These are phyloP conservation scores for Nasua narica DNA, from an alignment of 2,797 vertebrate genomes.

Conservation along the genomic window DNA sequence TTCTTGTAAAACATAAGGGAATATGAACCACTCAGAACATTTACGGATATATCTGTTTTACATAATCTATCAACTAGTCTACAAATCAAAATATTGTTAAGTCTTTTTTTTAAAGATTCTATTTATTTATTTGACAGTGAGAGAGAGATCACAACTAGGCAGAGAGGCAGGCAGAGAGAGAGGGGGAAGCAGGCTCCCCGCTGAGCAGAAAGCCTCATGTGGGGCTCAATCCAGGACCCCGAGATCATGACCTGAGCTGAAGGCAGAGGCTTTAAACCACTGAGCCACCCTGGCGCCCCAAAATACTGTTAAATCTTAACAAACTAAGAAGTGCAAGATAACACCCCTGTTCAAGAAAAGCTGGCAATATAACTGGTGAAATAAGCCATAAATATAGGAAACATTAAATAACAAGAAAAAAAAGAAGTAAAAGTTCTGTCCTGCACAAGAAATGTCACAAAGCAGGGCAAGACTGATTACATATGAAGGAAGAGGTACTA, in stretches of 20 bases:
- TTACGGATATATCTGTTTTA: background rate
- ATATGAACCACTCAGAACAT: background rate
- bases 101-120: too few relatives aligned
- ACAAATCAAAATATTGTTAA: conserved; percentile 30
- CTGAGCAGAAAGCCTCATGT: too few relatives aligned
- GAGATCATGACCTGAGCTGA: too few relatives aligned
- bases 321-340: background rate
- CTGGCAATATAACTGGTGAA: background rate
- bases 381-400: background rate
- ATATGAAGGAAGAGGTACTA: background rate
- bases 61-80: background rate
- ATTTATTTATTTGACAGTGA: too few relatives aligned
- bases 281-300: too few relatives aligned
- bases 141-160: too few relatives aligned
- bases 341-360: background rate
- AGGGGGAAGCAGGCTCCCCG: too few relatives aligned
- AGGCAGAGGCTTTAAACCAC: too few relatives aligned
- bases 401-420: conserved; percentile 38
- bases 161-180: too few relatives aligned
- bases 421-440: background rate
- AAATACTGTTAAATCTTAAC: background rate
- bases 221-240: too few relatives aligned
- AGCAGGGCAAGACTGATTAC: background rate
- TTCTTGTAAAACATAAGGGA: background rate
- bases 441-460: background rate